Percentiles rank a stretch among this genome's conserved stretches.
Evolutionary conservation across 1,140 invertebrate genomes (phyloP).

Genomic region (Leptopilina clavipes): DNA sequence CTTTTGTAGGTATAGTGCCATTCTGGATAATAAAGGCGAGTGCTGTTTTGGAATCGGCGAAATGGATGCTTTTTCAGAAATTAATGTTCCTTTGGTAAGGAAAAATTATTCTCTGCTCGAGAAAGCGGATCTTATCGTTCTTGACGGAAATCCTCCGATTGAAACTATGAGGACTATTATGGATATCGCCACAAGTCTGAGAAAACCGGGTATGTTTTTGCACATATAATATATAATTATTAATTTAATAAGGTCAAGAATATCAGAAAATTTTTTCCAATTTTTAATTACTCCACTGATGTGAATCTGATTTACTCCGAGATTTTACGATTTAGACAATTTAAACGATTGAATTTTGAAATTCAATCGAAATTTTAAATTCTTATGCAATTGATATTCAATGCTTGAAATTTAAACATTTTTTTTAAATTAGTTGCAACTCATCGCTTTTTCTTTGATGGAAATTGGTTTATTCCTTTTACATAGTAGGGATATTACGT

Average conservation of each 20-base stretch:
- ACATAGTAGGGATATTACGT: not conserved
- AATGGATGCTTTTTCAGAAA: constrained; percentile 85
- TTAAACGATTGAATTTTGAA: too few species aligned
- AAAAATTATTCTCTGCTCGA: constrained; percentile 62
- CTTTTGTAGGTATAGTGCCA: constrained; percentile 80
- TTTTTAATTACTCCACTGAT: not conserved
- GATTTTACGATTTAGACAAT: too few species aligned
- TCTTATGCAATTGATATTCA: too few species aligned
- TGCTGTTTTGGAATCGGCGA: constrained; percentile 88
- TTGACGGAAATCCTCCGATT: constrained; percentile 87
- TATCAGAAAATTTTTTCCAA: too few species aligned
- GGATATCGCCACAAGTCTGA: constrained; percentile 77
- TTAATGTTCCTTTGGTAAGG: constrained; percentile 79
- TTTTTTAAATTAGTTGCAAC: too few species aligned
- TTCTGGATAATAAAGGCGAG: constrained; percentile 84
- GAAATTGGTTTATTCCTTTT: constrained; percentile 23
- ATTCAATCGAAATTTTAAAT: too few species aligned
- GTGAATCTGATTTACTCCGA: not conserved
- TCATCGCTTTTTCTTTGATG: not conserved
- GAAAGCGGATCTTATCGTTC: constrained; percentile 81
- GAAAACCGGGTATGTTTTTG: constrained; percentile 80
- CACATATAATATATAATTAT: not conserved
- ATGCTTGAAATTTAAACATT: not conserved
- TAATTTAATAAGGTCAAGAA: not conserved
- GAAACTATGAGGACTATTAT: constrained; percentile 80